phyloP scores from a whole-genome alignment of 2,888 invertebrate species.

The Stenolophus ochropezus region DNA sequence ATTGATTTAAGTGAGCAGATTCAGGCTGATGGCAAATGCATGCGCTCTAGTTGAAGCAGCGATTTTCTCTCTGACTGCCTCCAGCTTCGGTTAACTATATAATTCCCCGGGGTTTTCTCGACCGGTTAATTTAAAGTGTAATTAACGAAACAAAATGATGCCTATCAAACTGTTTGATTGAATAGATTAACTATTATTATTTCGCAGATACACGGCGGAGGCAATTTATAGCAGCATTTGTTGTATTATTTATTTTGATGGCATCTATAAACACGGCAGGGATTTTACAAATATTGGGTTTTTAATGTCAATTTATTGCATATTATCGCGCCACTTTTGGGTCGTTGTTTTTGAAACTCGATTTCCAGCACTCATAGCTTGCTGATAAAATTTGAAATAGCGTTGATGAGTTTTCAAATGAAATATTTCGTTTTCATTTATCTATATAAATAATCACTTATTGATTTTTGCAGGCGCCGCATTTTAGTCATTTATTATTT shows the following conservation, averaged over 20 bases:
- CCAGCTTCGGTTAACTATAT: not conserved
- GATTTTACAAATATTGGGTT: conserved; percentile 52
- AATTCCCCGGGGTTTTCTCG: conserved; percentile 5
- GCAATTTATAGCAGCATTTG: conserved; percentile 33
- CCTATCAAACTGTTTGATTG: conserved; percentile 45
- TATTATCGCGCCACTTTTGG: conserved; percentile 20
- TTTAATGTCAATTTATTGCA: conserved; percentile 54
- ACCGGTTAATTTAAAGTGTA: conserved; percentile 18
- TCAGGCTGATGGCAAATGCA: not conserved
- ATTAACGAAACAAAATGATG: conserved; percentile 44
- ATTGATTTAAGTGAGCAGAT: not conserved
- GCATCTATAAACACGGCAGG: conserved; percentile 34
- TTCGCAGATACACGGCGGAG: conserved; percentile 24
- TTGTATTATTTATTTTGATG: conserved; percentile 37
- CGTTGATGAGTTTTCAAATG: conserved; percentile 35
- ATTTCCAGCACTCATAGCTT: conserved; percentile 15
- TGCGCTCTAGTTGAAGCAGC: not conserved
- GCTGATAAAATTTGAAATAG: conserved; percentile 34
- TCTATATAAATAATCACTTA: conserved; percentile 34
- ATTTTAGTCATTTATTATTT: not conserved
- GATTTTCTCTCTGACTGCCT: conserved; percentile 1
- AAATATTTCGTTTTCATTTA: conserved; percentile 35
- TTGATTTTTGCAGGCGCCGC: conserved; percentile 11
- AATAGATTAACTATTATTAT: conserved; percentile 54
- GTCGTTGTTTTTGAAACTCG: conserved; percentile 30